Conservation (phyloP, 2,113 vertebrate genomes). For the Poeciliopsis occidentalis region DNA sequence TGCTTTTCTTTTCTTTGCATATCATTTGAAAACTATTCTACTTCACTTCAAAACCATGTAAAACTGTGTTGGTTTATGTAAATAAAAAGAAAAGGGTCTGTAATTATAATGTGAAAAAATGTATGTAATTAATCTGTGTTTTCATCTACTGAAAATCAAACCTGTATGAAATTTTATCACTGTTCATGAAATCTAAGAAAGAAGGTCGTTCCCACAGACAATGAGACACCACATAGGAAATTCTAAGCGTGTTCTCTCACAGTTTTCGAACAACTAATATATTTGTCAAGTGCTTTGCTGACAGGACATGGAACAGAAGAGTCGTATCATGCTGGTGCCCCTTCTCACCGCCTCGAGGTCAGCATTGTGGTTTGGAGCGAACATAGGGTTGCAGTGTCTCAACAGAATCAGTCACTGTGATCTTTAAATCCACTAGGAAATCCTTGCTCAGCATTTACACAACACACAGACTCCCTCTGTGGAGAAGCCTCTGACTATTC, state of each 20-base stretch:
- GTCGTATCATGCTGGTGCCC: conserved; percentile 44
- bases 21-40: no score
- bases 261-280: conserved; percentile 4
- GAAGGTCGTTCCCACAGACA: conserved; percentile 26
- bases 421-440: conserved; percentile 40
- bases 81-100: no score
- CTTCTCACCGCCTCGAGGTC: conserved; percentile 35
- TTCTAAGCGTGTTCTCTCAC: neutral
- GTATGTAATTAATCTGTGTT: no score
- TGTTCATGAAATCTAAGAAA: neutral
- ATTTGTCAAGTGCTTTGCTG: conserved; percentile 39
- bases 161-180: no score
- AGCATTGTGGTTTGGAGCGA: conserved; percentile 47
- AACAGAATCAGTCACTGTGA: conserved; percentile 44
- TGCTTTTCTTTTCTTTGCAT: no score
- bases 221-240: conserved; percentile 5
- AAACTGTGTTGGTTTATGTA: no score
- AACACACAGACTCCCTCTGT: neutral
- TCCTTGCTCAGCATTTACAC: conserved; percentile 26
- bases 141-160: no score
- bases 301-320: conserved; percentile 37
- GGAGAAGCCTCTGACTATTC: conserved; percentile 40
- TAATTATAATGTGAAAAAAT: no score
- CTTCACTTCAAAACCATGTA: no score
- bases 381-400: conserved; percentile 46